Evolutionary conservation across 2,888 invertebrate species (phyloP).

Genomic region (Phalera bucephala): DNA sequence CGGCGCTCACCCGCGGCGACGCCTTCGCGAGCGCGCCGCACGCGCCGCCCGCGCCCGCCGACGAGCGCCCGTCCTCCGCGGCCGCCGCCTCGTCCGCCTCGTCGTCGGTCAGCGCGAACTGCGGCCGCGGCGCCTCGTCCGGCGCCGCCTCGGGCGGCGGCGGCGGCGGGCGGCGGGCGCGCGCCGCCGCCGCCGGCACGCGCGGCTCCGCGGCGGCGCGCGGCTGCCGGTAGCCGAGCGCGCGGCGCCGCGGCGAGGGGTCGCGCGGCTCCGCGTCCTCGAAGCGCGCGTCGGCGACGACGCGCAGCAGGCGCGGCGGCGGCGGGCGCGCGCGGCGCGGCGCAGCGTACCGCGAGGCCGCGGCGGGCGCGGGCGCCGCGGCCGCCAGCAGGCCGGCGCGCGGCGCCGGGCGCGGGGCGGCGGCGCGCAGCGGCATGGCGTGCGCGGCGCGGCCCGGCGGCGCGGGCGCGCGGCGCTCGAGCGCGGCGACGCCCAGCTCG

Average conservation of each 20-base stretch:
- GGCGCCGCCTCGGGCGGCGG: slow-evolving; percentile 22
- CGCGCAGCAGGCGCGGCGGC: slow-evolving; percentile 11
- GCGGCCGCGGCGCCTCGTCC: slow-evolving; percentile 31
- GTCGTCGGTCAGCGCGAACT: slow-evolving; percentile 40
- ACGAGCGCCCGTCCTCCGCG: slow-evolving; percentile 20
- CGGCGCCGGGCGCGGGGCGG: slow-evolving; percentile 14
- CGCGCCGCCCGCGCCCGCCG: slow-evolving; percentile 13
- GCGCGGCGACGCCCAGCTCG: slow-evolving; percentile 36
- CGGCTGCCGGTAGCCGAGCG: slow-evolving; percentile 31
- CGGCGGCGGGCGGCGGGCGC: slow-evolving; percentile 17
- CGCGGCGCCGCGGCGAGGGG: slow-evolving; percentile 15
- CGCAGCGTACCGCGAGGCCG: slow-evolving; percentile 20
- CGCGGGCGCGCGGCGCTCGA: slow-evolving; percentile 25
- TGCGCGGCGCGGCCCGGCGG: slow-evolving; percentile 20
- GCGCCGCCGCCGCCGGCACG: slow-evolving; percentile 20
- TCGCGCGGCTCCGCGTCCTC: slow-evolving; percentile 18
- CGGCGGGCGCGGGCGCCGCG: slow-evolving; percentile 15
- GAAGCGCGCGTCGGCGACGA: slow-evolving; percentile 12
- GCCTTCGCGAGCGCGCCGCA: slow-evolving; percentile 28
- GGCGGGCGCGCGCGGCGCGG: slow-evolving; percentile 10
- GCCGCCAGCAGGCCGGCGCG: slow-evolving; percentile 20
- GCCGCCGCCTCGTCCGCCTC: slow-evolving; percentile 10
- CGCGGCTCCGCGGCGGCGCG: slow-evolving; percentile 26
- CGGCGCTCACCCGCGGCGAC: slow-evolving; percentile 26
- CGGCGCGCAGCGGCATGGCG: slow-evolving; percentile 13